These are phyloP conservation scores for Paragorgia papillata DNA, from an alignment of 92 coral and sea anemone species.

Conservation along the genomic window DNA sequence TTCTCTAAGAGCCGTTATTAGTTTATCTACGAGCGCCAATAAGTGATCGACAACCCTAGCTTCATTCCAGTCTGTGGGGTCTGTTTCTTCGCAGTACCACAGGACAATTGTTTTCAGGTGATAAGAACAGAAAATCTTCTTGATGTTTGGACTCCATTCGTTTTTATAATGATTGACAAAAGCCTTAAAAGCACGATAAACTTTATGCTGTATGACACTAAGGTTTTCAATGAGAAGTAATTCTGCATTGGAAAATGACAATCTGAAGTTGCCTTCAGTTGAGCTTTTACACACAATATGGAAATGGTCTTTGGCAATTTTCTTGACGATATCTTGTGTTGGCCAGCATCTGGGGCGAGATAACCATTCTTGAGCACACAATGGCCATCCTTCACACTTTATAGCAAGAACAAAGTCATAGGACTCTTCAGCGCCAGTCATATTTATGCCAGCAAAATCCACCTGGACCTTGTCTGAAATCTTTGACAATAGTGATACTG, in stretches of 20 bases:
- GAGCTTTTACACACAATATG: conserved; percentile 32
- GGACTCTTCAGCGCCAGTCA: neutral
- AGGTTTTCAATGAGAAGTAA: neutral
- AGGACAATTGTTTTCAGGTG: conserved; percentile 49
- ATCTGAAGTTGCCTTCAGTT: conserved; percentile 23
- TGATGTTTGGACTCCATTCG: conserved; percentile 1
- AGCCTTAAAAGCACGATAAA: conserved; percentile 18
- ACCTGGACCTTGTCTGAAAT: neutral
- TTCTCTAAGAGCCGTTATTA: conserved; percentile 20
- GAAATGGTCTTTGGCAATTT: neutral
- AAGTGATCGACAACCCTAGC: conserved; percentile 20
- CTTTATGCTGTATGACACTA: conserved; percentile 14
- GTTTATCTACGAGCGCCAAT: conserved; percentile 33
- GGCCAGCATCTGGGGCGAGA: conserved; percentile 16
- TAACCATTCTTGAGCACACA: conserved; percentile 32
- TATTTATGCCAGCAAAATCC: neutral
- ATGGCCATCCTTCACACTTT: conserved; percentile 33
- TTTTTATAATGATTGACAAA: conserved; percentile 21
- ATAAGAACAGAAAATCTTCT: conserved; percentile 21
- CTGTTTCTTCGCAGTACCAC: conserved; percentile 52
- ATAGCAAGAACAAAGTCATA: conserved; percentile 24
- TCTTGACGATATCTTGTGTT: neutral
- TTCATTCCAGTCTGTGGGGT: conserved; percentile 32
- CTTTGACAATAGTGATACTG: neutral
- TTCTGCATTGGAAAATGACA: conserved; percentile 29